These are phyloP conservation scores for Blennius ocellaris DNA, from an alignment of 2,113 vertebrate genomes.

Conservation along the genomic window DNA sequence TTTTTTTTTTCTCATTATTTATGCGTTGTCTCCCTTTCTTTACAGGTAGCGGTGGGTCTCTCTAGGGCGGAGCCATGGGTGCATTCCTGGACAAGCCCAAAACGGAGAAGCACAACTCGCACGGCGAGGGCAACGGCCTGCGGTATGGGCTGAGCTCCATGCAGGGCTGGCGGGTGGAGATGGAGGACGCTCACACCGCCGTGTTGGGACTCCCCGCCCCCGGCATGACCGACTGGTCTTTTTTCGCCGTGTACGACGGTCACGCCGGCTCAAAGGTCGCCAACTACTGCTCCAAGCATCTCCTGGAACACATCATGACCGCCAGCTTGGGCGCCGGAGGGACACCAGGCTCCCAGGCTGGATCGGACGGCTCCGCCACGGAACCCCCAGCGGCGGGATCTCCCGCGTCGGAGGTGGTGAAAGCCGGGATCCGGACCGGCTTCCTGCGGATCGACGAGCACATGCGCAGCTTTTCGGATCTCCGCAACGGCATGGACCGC, in stretches of 20 bases:
- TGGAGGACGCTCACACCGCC: conserved; percentile 99
- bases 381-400: conserved; percentile 70
- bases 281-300: conserved; percentile 96
- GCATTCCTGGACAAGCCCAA: conserved; percentile 99
- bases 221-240: conserved; percentile 95
- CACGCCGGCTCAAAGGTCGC: conserved; percentile 98
- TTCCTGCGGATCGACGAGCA: conserved; percentile 98
- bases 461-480: conserved; percentile 98
- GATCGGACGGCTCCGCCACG: conserved; percentile 83
- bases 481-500: conserved; percentile 97
- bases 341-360: conserved; percentile 21
- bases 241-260: conserved; percentile 98
- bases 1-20: not conserved
- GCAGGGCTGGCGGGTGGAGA: conserved; percentile 99
- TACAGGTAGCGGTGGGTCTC: conserved; percentile 81
- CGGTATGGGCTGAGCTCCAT: conserved; percentile 97
- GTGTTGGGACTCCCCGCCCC: conserved; percentile 91
- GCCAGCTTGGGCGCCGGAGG: conserved; percentile 54
- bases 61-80: conserved; percentile 89
- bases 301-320: conserved; percentile 94
- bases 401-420: conserved; percentile 92
- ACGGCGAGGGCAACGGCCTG: conserved; percentile 93
- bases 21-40: conserved; percentile 39
- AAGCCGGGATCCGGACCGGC: conserved; percentile 93
- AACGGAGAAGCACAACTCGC: conserved; percentile 97